A percentile compares a stretch with the other conserved stretches of the same genome.
Evolutionary conservation across 2,888 invertebrate species (phyloP).

Genomic region (Epinotia bilunana): DNA sequence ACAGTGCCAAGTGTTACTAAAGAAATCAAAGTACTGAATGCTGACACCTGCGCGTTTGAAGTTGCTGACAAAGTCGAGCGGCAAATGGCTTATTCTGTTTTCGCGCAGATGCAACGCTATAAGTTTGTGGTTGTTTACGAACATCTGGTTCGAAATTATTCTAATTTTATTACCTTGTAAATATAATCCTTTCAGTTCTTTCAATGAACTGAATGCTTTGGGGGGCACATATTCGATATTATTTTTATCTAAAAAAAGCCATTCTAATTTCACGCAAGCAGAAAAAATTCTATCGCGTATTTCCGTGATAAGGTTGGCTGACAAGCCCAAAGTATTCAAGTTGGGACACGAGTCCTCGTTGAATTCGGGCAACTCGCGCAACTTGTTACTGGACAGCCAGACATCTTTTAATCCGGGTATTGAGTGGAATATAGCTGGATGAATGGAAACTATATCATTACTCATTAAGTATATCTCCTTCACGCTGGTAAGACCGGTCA

Average conservation of each 20-base stretch:
- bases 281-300: too few species aligned
- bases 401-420: too few species aligned
- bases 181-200: not conserved
- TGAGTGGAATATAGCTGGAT: too few species aligned
- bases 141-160: not conserved
- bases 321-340: too few species aligned
- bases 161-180: not conserved
- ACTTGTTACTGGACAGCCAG: too few species aligned
- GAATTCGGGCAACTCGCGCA: too few species aligned
- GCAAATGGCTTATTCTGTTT: not conserved
- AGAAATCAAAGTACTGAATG: not conserved
- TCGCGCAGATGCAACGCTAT: not conserved
- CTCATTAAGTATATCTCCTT: too few species aligned
- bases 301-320: too few species aligned
- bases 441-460: too few species aligned
- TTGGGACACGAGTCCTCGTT: too few species aligned
- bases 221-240: not conserved
- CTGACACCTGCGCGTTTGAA: not conserved
- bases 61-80: not conserved
- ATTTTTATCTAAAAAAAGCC: not conserved
- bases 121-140: not conserved
- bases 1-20: not conserved
- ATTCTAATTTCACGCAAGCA: too few species aligned
- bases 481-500: too few species aligned
- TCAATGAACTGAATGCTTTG: not conserved